A percentile compares a stretch with the other conserved stretches of the same genome.
phyloP scores from a whole-genome alignment of 2,113 vertebrate species.

The Noturus placidus region DNA sequence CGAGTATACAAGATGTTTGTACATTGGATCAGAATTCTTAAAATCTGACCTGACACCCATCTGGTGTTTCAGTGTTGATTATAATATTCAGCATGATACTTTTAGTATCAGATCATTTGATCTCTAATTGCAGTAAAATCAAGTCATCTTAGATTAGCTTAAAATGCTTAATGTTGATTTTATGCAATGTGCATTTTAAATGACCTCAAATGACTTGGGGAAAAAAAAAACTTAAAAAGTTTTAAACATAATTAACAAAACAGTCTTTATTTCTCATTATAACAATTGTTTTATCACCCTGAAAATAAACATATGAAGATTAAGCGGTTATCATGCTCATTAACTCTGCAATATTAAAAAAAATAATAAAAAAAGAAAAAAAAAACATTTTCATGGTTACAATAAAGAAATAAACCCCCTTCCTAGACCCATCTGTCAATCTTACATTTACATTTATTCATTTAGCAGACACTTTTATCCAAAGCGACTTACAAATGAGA shows the following conservation, averaged over 20 bases:
- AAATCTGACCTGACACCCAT: background rate
- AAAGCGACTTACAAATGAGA: no score
- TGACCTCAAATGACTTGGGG: background rate
- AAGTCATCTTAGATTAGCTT: background rate
- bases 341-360: constrained; percentile 31
- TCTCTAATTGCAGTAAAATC: background rate
- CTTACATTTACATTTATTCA: no score
- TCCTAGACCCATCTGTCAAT: constrained; percentile 39
- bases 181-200: background rate
- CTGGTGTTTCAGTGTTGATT: background rate
- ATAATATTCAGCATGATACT: background rate
- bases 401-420: constrained; percentile 21
- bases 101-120: background rate
- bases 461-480: no score
- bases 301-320: constrained; percentile 36
- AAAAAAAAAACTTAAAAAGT: background rate
- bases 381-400: constrained; percentile 7
- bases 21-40: background rate
- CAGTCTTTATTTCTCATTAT: constrained; percentile 4
- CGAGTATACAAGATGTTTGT: background rate
- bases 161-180: background rate
- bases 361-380: background rate
- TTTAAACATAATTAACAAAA: background rate
- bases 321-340: constrained; percentile 45
- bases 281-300: constrained; percentile 25